Evolutionary conservation across 2,113 vertebrate species (phyloP).

Genomic region (Ictalurus furcatus): DNA sequence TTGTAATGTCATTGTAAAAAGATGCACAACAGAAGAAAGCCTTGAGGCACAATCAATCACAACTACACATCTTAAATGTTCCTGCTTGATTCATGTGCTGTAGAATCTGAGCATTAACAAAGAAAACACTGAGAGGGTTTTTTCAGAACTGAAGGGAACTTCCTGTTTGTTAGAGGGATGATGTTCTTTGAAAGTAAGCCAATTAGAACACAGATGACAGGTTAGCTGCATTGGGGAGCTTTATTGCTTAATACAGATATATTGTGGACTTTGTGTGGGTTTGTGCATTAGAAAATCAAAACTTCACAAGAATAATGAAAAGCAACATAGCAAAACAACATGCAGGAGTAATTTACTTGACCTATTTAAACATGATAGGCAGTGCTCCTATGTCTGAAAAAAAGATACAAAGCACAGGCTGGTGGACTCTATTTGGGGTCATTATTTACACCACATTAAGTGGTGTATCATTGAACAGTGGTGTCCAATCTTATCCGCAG

Average conservation of each 20-base stretch:
- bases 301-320: neutral
- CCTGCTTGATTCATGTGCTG: conserved; percentile 18
- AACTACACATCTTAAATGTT: conserved; percentile 28
- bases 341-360: conserved; percentile 10
- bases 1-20: conserved; percentile 21
- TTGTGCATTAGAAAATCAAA: conserved; percentile 9
- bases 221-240: neutral
- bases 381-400: neutral
- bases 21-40: conserved; percentile 21
- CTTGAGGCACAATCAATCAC: conserved; percentile 37
- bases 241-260: neutral
- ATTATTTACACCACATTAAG: conserved; percentile 37
- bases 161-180: neutral
- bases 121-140: neutral
- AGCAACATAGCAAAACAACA: neutral
- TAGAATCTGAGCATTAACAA: neutral
- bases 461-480: conserved; percentile 25
- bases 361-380: conserved; percentile 1
- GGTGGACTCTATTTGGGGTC: conserved; percentile 16
- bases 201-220: neutral
- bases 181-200: neutral
- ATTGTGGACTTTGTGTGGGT: neutral
- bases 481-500: neutral
- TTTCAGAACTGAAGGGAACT: neutral
- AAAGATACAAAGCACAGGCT: conserved; percentile 36